Conservation (phyloP, 1,140 invertebrate genomes). For the Ips typographus region DNA sequence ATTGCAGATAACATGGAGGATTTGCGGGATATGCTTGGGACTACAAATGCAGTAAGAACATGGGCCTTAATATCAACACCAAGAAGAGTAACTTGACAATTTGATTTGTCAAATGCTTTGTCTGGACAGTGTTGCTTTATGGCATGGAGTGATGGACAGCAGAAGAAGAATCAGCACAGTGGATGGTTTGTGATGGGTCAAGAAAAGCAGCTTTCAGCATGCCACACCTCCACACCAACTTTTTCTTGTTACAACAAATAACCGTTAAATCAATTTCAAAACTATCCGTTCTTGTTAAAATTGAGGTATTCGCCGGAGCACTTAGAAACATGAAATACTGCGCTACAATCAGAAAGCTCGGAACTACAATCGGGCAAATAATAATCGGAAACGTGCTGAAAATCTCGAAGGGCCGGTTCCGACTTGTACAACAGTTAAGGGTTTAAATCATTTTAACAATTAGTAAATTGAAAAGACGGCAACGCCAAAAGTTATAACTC, state of each 20-base stretch:
- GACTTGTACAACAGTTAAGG: neutral
- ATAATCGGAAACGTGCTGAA: conserved; percentile 11
- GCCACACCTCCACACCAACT: too few species aligned
- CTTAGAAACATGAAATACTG: neutral
- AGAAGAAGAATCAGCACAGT: too few species aligned
- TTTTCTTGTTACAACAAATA: neutral
- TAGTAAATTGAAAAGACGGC: conserved; percentile 32
- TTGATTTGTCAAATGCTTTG: too few species aligned
- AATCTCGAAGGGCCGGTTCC: neutral
- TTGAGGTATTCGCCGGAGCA: neutral
- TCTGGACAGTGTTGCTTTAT: too few species aligned
- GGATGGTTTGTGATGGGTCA: too few species aligned
- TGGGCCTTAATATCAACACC: too few species aligned
- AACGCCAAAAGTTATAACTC: conserved; percentile 16
- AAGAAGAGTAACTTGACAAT: too few species aligned
- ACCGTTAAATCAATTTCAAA: neutral
- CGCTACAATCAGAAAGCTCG: conserved; percentile 3
- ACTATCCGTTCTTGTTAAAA: neutral
- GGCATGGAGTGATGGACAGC: too few species aligned
- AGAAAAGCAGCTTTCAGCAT: too few species aligned
- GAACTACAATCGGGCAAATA: conserved; percentile 8
- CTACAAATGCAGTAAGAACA: too few species aligned
- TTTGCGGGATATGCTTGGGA: too few species aligned
- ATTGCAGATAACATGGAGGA: too few species aligned
- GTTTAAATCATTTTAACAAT: conserved; percentile 40